phyloP scores from a whole-genome alignment of 37 sponge, comb jelly and placozoan genomes.

The Halisarca cf. caerulea region DNA sequence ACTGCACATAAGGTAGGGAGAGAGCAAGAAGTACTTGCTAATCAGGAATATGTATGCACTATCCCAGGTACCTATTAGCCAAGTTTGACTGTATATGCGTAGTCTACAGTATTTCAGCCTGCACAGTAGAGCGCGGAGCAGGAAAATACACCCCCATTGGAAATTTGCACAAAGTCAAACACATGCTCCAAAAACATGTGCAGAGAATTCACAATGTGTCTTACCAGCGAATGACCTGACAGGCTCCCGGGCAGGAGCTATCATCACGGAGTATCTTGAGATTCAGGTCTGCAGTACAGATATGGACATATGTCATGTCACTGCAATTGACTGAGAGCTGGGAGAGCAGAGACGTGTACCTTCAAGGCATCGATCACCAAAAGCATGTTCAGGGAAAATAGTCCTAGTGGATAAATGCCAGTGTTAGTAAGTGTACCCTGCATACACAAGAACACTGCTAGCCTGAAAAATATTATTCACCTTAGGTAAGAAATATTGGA shows the following conservation, averaged over 20 bases:
- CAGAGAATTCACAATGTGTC: constrained; percentile 9
- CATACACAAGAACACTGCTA: neutral
- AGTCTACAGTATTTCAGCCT: neutral
- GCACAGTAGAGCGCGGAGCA: neutral
- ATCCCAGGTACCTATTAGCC: too few relatives aligned
- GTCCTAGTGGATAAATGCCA: constrained; percentile 36
- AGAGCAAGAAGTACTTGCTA: too few relatives aligned
- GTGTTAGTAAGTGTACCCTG: neutral
- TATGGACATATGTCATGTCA: neutral
- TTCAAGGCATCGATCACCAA: constrained; percentile 87
- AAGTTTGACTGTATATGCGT: too few relatives aligned
- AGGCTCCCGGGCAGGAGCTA: constrained; percentile 92
- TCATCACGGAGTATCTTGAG: constrained; percentile 93
- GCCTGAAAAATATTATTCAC: constrained; percentile 6
- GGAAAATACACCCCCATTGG: neutral
- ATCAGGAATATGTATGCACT: too few relatives aligned
- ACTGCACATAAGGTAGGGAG: too few relatives aligned
- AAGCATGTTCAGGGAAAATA: constrained; percentile 92
- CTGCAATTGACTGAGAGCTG: neutral
- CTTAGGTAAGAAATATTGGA: constrained; percentile 87
- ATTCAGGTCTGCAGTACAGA: constrained; percentile 57
- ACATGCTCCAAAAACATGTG: neutral
- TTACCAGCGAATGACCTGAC: constrained; percentile 81
- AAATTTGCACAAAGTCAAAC: neutral
- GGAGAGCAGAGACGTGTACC: constrained; percentile 48